phyloP scores from a whole-genome alignment of 2,888 invertebrate genomes.

The Prosopocoilus inquinatus region DNA sequence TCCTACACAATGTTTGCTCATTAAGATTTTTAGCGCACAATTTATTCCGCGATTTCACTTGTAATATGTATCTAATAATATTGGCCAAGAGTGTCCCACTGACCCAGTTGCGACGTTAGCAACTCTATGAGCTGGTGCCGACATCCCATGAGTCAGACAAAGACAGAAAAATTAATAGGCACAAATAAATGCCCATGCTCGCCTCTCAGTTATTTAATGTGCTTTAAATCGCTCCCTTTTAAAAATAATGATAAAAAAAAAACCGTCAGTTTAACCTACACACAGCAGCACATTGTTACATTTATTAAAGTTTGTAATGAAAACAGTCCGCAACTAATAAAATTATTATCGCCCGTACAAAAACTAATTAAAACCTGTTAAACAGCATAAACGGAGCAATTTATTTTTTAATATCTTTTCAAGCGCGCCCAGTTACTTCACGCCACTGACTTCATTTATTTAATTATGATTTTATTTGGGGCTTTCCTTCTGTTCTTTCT shows the following conservation, averaged over 20 bases:
- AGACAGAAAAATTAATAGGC: constrained; percentile 16
- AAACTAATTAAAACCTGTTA: too few species aligned
- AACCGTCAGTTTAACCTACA: not conserved
- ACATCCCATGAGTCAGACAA: constrained; percentile 15
- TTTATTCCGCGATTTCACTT: constrained; percentile 19
- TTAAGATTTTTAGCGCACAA: constrained; percentile 13
- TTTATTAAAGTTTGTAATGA: too few species aligned
- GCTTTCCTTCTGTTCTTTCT: too few species aligned
- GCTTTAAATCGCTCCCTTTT: not conserved
- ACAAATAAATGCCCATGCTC: not conserved
- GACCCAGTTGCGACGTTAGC: constrained; percentile 30
- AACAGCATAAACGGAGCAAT: too few species aligned
- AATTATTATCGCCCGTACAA: too few species aligned
- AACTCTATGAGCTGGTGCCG: constrained; percentile 14
- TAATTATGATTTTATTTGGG: too few species aligned
- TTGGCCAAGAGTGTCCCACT: constrained; percentile 31
- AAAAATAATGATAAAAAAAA: not conserved
- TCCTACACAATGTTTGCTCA: constrained; percentile 5
- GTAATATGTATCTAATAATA: constrained; percentile 28
- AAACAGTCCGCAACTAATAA: too few species aligned
- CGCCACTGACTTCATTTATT: too few species aligned
- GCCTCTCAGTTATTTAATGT: not conserved
- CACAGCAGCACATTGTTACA: too few species aligned
- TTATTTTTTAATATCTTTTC: too few species aligned
- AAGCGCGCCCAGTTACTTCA: too few species aligned